Evolutionary conservation across 2,113 vertebrate species (phyloP).

Genomic region (Apteryx owenii): DNA sequence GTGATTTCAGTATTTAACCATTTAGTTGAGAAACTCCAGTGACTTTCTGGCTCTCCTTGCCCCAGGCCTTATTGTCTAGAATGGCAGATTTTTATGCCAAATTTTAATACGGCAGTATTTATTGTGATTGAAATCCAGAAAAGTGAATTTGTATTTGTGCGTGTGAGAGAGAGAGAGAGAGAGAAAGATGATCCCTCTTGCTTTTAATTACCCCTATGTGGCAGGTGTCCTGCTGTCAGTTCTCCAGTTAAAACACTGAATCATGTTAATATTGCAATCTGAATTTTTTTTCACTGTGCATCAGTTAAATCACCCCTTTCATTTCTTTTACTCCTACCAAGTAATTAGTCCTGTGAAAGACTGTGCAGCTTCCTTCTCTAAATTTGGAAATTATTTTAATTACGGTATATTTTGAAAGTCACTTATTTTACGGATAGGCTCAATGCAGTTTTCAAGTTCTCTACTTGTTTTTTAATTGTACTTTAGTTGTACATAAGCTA

Average conservation of each 20-base stretch:
- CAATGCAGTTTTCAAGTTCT: neutral
- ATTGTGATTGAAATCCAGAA: neutral
- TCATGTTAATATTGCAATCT: neutral
- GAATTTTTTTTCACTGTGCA: neutral
- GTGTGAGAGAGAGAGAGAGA: fast-evolving
- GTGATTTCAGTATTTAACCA: neutral
- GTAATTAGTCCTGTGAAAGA: neutral
- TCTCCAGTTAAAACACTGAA: neutral
- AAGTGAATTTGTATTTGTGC: neutral
- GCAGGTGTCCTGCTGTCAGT: neutral
- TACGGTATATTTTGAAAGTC: neutral
- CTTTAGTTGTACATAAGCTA: neutral
- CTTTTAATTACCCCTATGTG: neutral
- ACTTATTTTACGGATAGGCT: neutral
- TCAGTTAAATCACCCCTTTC: neutral
- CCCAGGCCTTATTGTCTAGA: neutral
- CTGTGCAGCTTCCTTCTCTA: neutral
- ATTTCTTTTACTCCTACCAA: neutral
- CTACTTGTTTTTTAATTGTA: neutral
- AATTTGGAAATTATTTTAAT: neutral
- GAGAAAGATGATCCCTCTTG: neutral
- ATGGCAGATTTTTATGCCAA: neutral
- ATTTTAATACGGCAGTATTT: neutral
- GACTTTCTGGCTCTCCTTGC: neutral
- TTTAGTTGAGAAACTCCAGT: neutral